Base-by-base conservation (phyloP, 2,888 invertebrate species). In the Spisula solida region DNA sequence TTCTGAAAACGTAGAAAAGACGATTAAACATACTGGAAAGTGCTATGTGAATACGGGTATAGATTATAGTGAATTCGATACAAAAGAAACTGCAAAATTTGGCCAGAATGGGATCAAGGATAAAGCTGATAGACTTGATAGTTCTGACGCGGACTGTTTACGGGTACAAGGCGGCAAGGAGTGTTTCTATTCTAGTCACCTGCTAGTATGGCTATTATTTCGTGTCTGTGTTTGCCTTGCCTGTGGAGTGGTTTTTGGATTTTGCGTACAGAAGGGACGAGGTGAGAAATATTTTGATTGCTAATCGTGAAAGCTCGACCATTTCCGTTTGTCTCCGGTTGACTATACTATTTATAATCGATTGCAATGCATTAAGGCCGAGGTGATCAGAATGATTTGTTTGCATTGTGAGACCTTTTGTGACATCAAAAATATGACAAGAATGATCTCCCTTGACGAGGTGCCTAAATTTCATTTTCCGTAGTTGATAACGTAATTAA, bases 191-290 rank as follows among this genome's bases (percentile, higher is more conserved):
- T 12, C 60, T 25, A 66, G 25, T 25, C 60, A 66, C n/a, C 60
- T 25, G 0, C n/a, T 66, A 25, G 0, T 66, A 25, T 66, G 60
- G 60, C 25, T 25, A 4, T 66, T 66, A 18, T 34, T 75, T 75
- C 75, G 75, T 16, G 29, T 75, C 0, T 75, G 70, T 75, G 18
- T 75, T 31, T 70, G 51, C 29, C 29, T 83, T 5, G 16, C 48
- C 29, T 18, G 29, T 48, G 83, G 83, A 51, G 4, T 51, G 2
- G 48, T 83, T 18, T 83, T 83, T 51, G 85, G 85, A n/a, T 25
- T 85, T 10, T 85, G 85, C 48, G 18, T 29, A 5, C 56, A 56
- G 8, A 85, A 85, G 56, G 85, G 85, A 85, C n/a, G 56, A 56
- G 85, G 85, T 85, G 81, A 34, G 70, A 51, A 51, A n/a, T n/a